Base-by-base conservation (phyloP, 2,888 invertebrate genomes). In the Pomacea canaliculata region DNA sequence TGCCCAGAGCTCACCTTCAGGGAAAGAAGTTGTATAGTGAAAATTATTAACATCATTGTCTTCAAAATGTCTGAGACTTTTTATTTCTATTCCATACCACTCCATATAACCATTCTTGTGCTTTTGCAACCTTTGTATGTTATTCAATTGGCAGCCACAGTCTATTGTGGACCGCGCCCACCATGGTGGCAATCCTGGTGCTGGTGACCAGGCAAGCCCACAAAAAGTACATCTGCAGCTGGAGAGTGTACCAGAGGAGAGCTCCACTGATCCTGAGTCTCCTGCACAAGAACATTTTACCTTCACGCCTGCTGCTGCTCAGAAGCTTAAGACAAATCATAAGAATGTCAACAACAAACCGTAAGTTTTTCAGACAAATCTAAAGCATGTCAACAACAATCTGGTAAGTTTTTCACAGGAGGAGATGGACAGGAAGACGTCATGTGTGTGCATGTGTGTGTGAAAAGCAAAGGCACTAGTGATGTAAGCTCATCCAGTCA, bases 141-240 rank as follows among this genome's bases (percentile, higher is more conserved):
- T 59, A 18, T 19, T 51, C 16, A 23, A 19, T 68, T 27, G 5
- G 7, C 75, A 97, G 97, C 96, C 97, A 73, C 97, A 97, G 93
- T 95, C 96, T 73, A 97, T 97, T 87, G 95, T 97, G 81, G 97
- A 97, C 91, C 95, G 96, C 89, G 95, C 96, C 90, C 96, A 96
- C 70, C 74, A 73, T 7, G 67, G 93, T 94, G 48, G 51, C 5
- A 4, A 19, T 3, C 13, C 12, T n/a, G 67, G 56, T 23, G 66
- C 27, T 10, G 63, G 49, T 19, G 69, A 51, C 51, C 51, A 49
- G n/a, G 80, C 93, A 56, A 73, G 79, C 12, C 78, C 81, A 23
- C 66, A 72, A 46, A 80, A 83, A 62, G 79, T 85, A 60, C 85
- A 81, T 73, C 96, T 92, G 93, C 94, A 48, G 94, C 95, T 78